These are phyloP conservation scores for Pygocentrus nattereri DNA, from an alignment of 2,797 vertebrate genomes.

Conservation along the genomic window DNA sequence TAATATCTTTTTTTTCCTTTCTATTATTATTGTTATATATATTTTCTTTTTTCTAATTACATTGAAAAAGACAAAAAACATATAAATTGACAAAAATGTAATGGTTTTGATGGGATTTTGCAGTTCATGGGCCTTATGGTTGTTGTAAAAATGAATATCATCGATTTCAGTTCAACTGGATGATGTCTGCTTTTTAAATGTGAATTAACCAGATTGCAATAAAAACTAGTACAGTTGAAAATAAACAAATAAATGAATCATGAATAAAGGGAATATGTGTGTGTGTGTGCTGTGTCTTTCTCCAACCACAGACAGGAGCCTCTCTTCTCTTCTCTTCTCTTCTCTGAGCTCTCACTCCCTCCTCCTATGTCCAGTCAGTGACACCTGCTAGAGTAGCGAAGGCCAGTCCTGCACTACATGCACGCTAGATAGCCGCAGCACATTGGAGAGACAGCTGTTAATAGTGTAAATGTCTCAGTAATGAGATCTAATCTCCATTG, in stretches of 20 bases:
- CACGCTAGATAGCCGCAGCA: neutral
- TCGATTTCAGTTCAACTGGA: conserved; percentile 96
- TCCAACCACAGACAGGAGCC: conserved; percentile 22
- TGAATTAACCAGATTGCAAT: conserved; percentile 99
- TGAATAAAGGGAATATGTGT: conserved; percentile 90
- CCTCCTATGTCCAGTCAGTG: neutral
- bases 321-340: neutral
- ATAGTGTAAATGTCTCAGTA: neutral
- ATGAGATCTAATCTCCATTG: neutral
- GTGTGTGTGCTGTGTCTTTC: conserved; percentile 72
- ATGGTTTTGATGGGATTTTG: conserved; percentile 98
- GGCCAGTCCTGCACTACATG: neutral
- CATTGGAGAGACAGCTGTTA: neutral
- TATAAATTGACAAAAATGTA: conserved; percentile 84
- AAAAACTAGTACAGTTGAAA: conserved; percentile 93
- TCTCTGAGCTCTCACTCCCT: neutral
- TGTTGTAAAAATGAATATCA: conserved; percentile 96
- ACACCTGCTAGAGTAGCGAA: neutral
- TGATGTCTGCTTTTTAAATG: conserved; percentile 98
- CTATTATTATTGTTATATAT: conserved; percentile 92
- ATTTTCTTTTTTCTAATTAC: conserved; percentile 91
- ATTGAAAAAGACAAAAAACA: conserved; percentile 80
- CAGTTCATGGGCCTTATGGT: conserved; percentile 96
- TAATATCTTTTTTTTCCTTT: conserved; percentile 82
- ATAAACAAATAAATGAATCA: conserved; percentile 82